phyloP scores from a whole-genome alignment of 2,113 vertebrate genomes.

The Reinhardtius hippoglossoides region DNA sequence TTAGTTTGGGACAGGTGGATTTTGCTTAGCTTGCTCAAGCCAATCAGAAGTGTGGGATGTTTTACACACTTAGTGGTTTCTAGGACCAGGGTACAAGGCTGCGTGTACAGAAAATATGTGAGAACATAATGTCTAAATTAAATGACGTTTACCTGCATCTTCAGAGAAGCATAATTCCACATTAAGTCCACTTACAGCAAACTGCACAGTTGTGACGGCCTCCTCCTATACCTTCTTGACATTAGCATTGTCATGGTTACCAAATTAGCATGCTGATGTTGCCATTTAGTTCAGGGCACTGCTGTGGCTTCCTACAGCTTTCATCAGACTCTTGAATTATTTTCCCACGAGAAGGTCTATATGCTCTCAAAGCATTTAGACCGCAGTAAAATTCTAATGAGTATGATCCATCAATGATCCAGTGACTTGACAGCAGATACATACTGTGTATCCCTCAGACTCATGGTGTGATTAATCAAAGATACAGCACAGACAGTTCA shows the following conservation, averaged over 20 bases:
- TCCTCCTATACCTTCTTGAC: background rate
- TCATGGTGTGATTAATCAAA: too few relatives aligned
- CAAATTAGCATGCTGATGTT: background rate
- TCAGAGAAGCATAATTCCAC: background rate
- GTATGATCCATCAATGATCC: too few relatives aligned
- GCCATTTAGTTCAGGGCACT: background rate
- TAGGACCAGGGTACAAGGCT: background rate
- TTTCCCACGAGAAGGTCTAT: background rate
- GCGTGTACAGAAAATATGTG: background rate
- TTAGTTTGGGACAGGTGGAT: too few relatives aligned
- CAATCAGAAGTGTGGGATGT: too few relatives aligned
- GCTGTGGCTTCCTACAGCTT: background rate
- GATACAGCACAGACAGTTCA: too few relatives aligned
- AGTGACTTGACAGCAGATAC: too few relatives aligned
- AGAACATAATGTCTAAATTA: background rate
- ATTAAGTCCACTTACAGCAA: background rate
- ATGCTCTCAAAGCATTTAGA: background rate
- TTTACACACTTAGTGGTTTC: too few relatives aligned
- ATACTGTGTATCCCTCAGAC: slow-evolving; percentile 2
- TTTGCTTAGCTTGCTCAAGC: too few relatives aligned
- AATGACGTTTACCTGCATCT: background rate
- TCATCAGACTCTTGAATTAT: background rate
- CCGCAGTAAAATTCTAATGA: too few relatives aligned
- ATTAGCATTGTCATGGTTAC: slow-evolving; percentile 1
- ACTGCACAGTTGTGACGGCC: background rate